Base-by-base conservation (phyloP, 92 coral and sea anemone species). In the Desmophyllum pertusum region DNA sequence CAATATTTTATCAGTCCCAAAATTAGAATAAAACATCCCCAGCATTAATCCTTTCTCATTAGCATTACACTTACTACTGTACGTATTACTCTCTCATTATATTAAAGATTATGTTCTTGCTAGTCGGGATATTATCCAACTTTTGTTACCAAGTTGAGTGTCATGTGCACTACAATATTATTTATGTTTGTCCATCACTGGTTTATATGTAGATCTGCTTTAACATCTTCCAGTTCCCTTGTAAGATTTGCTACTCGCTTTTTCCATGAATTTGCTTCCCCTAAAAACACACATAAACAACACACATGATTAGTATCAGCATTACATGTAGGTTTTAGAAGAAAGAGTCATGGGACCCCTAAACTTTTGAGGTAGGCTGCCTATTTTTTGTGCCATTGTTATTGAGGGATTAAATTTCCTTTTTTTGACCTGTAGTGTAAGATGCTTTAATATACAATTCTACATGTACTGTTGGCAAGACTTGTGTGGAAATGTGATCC, bases 161-260 rank as follows among this genome's bases (percentile, higher is more conserved):
- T n/a, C 63, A 23, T 30, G n/a, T 55, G 30, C n/a, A 23, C 33
- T 66, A 4, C 40, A 31, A 15, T 66, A 10, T n/a, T 5, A 7
- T 42, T 40, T 18, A 14, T 6, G 55, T 10, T 18, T n/a, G 38
- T 65, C 67, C 45, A 45, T 77, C 75, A 76, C 75, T 89, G 83
- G 81, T 87, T 87, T 64, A n/a, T n/a, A n/a, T n/a, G n/a, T n/a
- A 94, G 84, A 63, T 94, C 95, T 27, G 95, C 92, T 73, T 89
- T 81, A 10, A 89, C 93, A 91, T 92, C 98, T 78, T 94, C 98
- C 81, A 94, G 88, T 59, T 94, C 98, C 37, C 95, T 90, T 42
- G 61, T 81, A 13, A 89, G 83, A 78, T 88, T 83, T 52, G 89
- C 90, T 63, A 89, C 87, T 68, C 89, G 88, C 86, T 94, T 94